Evolutionary conservation across 2,888 invertebrate species (phyloP), one percentile per base, ranked within the genome.

Genomic region (Acholoe squamosa): DNA sequence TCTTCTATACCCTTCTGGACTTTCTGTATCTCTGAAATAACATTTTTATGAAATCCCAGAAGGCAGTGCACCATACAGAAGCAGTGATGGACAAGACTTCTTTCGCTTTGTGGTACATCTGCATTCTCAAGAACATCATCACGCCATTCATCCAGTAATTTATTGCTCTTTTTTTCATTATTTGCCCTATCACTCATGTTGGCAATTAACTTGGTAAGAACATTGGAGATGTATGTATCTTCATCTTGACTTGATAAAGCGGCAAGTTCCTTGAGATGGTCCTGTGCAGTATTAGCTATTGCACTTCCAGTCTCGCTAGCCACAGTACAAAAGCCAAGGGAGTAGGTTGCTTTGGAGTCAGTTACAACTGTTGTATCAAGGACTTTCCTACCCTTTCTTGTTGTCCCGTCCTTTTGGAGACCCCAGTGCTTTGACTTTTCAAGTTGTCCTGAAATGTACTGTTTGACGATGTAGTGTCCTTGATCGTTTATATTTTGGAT

Each of bases 111-210:
- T 25, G 88, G 31, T 52, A 56, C 25, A n/a, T 51, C n/a, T 22
- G 54, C n/a, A 0, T 34, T 31, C 12, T n/a, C 28, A 5, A 88
- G 56, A n/a, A 88, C 56, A 28, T 19, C 25, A 16, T 88, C 54
- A 5, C 88, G n/a, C 88, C 88, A 88, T 19, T 22, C 22, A 52
- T 88, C 88, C n/a, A 88, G 56, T 1, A 88, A 19, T 10, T 22
- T 19, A n/a, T 88, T 88, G 56, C 54, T 56, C n/a, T 88, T 88
- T 31, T 88, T 88, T 19, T 88, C 88, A 25, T 88, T 88, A 54
- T 22, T 51, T 5, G 88, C 88, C 10, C 56, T 52, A 31, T 88
- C 88, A 56, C 88, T 88, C 88, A 88, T 88, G 25, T 52, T 28
- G 31, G 56, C 52, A 3, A 54, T 43, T 0, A 88, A 3, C 31